Evolutionary conservation across 2,797 vertebrate species (phyloP).

Genomic region (Saxicola maurus): DNA sequence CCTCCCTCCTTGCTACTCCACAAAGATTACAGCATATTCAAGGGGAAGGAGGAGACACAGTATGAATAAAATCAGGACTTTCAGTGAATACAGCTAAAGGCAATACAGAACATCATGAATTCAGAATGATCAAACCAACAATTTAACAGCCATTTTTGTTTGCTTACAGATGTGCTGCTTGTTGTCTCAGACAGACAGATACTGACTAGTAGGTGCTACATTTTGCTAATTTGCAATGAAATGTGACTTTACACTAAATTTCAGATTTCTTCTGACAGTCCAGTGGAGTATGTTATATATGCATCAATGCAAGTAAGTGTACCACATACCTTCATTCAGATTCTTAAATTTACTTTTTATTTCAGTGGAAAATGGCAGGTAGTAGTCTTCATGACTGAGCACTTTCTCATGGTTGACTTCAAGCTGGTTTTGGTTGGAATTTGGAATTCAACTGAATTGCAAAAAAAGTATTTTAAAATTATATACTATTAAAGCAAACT

Average conservation of each 20-base stretch:
- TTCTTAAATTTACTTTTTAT: background rate
- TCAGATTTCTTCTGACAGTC: background rate
- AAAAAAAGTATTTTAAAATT: background rate
- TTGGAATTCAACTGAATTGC: background rate
- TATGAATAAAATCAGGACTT: background rate
- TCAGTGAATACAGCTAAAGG: background rate
- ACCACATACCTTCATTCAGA: background rate
- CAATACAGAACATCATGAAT: background rate
- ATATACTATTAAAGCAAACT: background rate
- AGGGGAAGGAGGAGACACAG: background rate
- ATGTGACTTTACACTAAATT: background rate
- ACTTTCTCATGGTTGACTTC: background rate
- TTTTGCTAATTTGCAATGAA: background rate
- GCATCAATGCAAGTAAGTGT: background rate
- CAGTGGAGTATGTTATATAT: background rate
- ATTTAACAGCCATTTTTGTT: background rate
- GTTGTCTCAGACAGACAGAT: background rate
- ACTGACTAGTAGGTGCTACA: background rate
- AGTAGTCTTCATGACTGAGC: background rate
- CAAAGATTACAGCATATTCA: background rate
- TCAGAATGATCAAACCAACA: background rate
- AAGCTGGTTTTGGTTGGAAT: background rate
- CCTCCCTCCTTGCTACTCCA: background rate
- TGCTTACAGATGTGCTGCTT: background rate
- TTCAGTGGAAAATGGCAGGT: constrained; percentile 4